Percentiles rank a stretch among this genome's conserved stretches.
These are phyloP conservation scores for Barypeithes pellucidus DNA, from an alignment of 2,888 invertebrate genomes.

Conservation along the genomic window DNA sequence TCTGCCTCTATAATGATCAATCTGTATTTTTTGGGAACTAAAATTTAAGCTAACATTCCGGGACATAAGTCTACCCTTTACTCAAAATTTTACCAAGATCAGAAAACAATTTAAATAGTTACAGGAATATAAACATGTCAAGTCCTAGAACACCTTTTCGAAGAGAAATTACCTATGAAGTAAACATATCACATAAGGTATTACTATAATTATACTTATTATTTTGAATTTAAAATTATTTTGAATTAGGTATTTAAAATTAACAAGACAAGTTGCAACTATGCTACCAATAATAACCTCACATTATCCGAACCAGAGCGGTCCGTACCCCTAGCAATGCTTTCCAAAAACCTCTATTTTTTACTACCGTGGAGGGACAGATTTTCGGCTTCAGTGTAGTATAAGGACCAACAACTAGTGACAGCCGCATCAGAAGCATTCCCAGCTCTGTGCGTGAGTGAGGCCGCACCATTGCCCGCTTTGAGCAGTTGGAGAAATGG, in stretches of 20 bases:
- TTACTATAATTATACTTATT: background rate
- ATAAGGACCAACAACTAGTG: conserved; percentile 11
- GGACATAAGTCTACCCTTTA: too few species aligned
- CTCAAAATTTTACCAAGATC: too few species aligned
- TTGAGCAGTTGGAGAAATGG: conserved; percentile 98
- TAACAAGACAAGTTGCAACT: background rate
- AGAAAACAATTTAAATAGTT: too few species aligned
- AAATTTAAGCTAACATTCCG: too few species aligned
- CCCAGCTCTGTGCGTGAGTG: conserved; percentile 55
- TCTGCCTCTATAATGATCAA: too few species aligned
- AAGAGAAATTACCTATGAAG: background rate
- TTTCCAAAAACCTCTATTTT: conserved; percentile 20
- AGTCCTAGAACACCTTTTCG: too few species aligned
- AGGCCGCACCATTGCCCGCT: conserved; percentile 95
- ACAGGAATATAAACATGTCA: too few species aligned
- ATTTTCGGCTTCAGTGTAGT: conserved; percentile 19
- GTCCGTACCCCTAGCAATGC: conserved; percentile 24
- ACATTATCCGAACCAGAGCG: background rate
- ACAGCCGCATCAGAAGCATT: conserved; percentile 19
- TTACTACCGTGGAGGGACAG: conserved; percentile 20
- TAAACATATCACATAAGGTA: background rate
- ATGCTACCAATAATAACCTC: background rate
- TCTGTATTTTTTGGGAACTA: too few species aligned
- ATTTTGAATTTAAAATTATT: background rate
- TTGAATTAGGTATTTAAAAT: too few species aligned